Evolutionary conservation across 2,797 vertebrate genomes (phyloP).

Genomic region (Serranus cabrilla): DNA sequence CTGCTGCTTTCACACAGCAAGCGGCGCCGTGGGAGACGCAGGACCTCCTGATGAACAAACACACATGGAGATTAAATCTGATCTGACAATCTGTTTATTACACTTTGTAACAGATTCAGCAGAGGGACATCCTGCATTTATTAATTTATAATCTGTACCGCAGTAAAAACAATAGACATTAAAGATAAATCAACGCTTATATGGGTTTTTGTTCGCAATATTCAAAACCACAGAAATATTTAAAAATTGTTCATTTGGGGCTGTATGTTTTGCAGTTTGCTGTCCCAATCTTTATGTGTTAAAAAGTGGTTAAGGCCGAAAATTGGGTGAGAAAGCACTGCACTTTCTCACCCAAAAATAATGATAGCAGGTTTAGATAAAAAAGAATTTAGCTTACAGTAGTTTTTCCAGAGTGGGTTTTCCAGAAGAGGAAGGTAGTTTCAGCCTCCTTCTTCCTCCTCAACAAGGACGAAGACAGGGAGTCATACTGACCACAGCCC

Average conservation of each 20-base stretch:
- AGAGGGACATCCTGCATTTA: not conserved
- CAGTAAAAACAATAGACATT: not conserved
- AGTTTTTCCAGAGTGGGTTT: slow-evolving; percentile 94
- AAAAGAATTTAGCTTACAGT: slow-evolving; percentile 82
- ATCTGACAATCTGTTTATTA: not conserved
- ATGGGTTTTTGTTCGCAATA: too few species aligned
- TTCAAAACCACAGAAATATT: too few species aligned
- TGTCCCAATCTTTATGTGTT: too few species aligned
- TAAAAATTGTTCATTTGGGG: too few species aligned
- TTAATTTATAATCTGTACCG: not conserved
- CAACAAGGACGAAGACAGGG: slow-evolving; percentile 87
- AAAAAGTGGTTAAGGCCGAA: too few species aligned
- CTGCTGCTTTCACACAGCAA: slow-evolving; percentile 96
- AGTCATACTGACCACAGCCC: slow-evolving; percentile 89
- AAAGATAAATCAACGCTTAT: not conserved
- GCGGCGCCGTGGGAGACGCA: slow-evolving; percentile 92
- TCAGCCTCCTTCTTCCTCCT: slow-evolving; percentile 95
- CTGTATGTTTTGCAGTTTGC: too few species aligned
- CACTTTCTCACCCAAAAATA: slow-evolving; percentile 6
- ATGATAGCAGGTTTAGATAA: slow-evolving; percentile 14
- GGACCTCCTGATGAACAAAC: slow-evolving; percentile 86
- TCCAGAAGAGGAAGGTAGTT: slow-evolving; percentile 94
- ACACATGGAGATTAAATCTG: not conserved
- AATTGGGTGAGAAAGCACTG: too few species aligned
- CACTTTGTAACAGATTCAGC: not conserved